Conservation (phyloP, 2,113 vertebrate species). For the Meles meles region DNA sequence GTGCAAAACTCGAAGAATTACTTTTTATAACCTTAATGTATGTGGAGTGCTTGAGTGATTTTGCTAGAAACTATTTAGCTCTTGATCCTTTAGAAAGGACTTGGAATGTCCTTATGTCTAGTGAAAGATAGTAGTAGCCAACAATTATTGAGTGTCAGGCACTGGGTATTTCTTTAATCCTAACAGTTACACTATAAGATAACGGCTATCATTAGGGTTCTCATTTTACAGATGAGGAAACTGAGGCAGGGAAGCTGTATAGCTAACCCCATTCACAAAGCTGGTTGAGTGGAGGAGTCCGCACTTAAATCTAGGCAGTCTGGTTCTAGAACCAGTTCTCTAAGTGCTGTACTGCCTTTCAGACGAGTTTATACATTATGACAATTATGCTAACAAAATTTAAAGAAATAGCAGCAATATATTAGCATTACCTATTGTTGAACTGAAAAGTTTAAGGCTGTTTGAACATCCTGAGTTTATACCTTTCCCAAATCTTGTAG, state of each 20-base stretch:
- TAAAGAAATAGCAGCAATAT: not conserved
- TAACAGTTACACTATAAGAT: not conserved
- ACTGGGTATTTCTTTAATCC: not conserved
- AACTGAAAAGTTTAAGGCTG: not conserved
- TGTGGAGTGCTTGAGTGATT: not conserved
- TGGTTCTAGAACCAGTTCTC: not conserved
- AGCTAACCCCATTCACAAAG: not conserved
- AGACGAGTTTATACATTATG: not conserved
- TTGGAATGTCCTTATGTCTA: not conserved
- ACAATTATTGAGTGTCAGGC: not conserved
- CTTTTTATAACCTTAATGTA: not conserved
- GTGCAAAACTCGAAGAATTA: not conserved
- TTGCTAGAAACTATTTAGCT: not conserved
- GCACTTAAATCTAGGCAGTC: not conserved
- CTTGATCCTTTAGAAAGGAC: not conserved
- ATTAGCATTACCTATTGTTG: not conserved
- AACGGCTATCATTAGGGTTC: not conserved
- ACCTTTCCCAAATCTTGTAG: not conserved
- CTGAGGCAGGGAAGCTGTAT: not conserved
- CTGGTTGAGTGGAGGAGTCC: not conserved
- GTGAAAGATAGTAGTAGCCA: not conserved
- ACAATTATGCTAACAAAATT: not conserved
- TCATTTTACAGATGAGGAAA: not conserved
- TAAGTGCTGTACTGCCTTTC: not conserved
- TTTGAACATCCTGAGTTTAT: not conserved